A percentile compares a stretch with the other conserved stretches of the same genome.
Evolutionary conservation across 2,113 vertebrate species (phyloP).

Genomic region (Anarrhichthys ocellatus): DNA sequence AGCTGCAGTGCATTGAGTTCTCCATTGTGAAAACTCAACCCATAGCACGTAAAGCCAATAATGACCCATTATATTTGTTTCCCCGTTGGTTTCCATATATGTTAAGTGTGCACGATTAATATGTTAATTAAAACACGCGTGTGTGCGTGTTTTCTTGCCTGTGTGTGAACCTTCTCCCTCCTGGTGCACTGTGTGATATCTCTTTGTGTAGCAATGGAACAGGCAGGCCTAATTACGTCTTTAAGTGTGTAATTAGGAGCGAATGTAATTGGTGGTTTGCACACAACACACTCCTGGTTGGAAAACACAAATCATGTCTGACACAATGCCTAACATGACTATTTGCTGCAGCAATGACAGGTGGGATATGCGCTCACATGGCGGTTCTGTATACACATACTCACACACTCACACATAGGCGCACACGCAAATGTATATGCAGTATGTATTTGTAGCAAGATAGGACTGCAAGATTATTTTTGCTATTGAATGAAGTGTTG

Average conservation of each 20-base stretch:
- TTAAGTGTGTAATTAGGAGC: slow-evolving; percentile 80
- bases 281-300: slow-evolving; percentile 66
- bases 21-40: slow-evolving; percentile 2
- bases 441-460: not conserved
- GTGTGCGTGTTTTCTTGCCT: slow-evolving; percentile 23
- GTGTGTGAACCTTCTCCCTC: slow-evolving; percentile 52
- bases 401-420: slow-evolving; percentile 8
- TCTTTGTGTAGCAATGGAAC: slow-evolving; percentile 68
- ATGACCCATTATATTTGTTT: slow-evolving; percentile 31
- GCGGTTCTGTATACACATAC: not conserved
- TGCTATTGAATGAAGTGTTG: not conserved
- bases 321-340: slow-evolving; percentile 57
- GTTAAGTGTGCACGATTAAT: slow-evolving; percentile 45
- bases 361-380: not conserved
- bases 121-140: slow-evolving; percentile 53
- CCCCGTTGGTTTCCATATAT: slow-evolving; percentile 35
- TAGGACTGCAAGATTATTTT: not conserved
- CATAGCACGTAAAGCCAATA: slow-evolving; percentile 16
- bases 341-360: slow-evolving; percentile 39
- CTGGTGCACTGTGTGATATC: slow-evolving; percentile 56
- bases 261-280: slow-evolving; percentile 78
- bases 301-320: slow-evolving; percentile 73
- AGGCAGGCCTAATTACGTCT: slow-evolving; percentile 79
- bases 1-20: not conserved
- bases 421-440: not conserved